A percentile compares a stretch with the other conserved stretches of the same genome.
Conservation (phyloP, 2,113 vertebrate species). For the Neotragus moschatus region DNA sequence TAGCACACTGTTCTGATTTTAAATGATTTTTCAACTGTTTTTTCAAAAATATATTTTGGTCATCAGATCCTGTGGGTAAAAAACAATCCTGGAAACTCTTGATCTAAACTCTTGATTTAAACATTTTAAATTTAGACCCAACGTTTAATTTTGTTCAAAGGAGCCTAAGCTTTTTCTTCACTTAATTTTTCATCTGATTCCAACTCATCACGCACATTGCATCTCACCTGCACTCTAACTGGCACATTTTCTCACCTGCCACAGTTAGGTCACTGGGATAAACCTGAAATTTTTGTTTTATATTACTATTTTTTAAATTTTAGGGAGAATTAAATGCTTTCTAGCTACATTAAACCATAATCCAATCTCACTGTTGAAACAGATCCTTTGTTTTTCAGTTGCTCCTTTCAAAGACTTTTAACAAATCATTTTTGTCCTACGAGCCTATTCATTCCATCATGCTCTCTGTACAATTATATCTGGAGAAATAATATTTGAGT, state of each 20-base stretch:
- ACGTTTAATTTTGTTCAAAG: conserved; percentile 21
- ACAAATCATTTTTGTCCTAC: conserved; percentile 20
- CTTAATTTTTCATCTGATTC: not conserved
- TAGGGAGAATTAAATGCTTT: not conserved
- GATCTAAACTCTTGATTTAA: too few species aligned
- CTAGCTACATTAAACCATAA: not conserved
- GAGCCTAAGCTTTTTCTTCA: not conserved
- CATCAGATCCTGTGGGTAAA: not conserved
- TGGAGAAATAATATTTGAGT: conserved; percentile 28
- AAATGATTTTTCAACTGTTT: not conserved
- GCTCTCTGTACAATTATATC: not conserved
- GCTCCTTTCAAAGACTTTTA: conserved; percentile 35
- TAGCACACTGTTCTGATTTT: not conserved
- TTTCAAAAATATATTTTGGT: conserved; percentile 33
- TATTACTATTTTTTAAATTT: not conserved
- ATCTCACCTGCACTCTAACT: not conserved
- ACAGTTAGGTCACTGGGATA: not conserved
- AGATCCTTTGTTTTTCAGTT: not conserved
- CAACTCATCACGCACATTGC: not conserved
- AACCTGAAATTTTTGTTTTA: not conserved
- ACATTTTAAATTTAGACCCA: conserved; percentile 27
- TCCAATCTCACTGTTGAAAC: conserved; percentile 4
- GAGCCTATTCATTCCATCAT: not conserved
- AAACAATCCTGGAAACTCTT: not conserved
- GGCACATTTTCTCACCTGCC: not conserved